Conservation (phyloP, 2,113 vertebrate species). For the Lucifuga dentata region DNA sequence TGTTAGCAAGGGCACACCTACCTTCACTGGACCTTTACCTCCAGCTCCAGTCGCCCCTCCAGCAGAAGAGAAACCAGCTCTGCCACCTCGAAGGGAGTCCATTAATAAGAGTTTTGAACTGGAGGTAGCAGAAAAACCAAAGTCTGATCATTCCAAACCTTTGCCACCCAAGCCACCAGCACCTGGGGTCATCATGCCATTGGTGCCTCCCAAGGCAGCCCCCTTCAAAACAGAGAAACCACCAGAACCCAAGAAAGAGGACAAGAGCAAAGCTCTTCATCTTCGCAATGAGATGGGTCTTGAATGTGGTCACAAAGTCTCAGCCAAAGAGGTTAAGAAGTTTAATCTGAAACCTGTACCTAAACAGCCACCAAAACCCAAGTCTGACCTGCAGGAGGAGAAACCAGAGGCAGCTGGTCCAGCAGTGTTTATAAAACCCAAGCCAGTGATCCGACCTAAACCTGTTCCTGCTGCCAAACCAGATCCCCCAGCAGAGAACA, state of each 20-base stretch:
- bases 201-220: conserved; percentile 84
- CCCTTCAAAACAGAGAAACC: conserved; percentile 86
- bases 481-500: conserved; percentile 86
- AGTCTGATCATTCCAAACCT: conserved; percentile 81
- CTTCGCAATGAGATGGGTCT: conserved; percentile 96
- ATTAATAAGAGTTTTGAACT: conserved; percentile 93
- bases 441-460: conserved; percentile 91
- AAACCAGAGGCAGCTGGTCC: conserved; percentile 83
- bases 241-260: conserved; percentile 89
- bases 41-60: conserved; percentile 80
- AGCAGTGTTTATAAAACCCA: conserved; percentile 88
- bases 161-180: conserved; percentile 89
- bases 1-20: conserved; percentile 71
- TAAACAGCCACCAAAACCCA: conserved; percentile 89
- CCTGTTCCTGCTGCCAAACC: conserved; percentile 85
- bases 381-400: conserved; percentile 87
- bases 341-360: conserved; percentile 94
- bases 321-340: conserved; percentile 95
- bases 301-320: conserved; percentile 94
- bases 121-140: conserved; percentile 86
- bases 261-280: conserved; percentile 90
- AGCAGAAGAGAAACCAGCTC: conserved; percentile 93
- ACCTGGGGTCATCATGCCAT: conserved; percentile 87
- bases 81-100: conserved; percentile 93
- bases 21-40: conserved; percentile 71